Evolutionary conservation across 2,888 invertebrate species (phyloP), one percentile per base, ranked within the genome.

Genomic region (Tetragonula carbonaria): DNA sequence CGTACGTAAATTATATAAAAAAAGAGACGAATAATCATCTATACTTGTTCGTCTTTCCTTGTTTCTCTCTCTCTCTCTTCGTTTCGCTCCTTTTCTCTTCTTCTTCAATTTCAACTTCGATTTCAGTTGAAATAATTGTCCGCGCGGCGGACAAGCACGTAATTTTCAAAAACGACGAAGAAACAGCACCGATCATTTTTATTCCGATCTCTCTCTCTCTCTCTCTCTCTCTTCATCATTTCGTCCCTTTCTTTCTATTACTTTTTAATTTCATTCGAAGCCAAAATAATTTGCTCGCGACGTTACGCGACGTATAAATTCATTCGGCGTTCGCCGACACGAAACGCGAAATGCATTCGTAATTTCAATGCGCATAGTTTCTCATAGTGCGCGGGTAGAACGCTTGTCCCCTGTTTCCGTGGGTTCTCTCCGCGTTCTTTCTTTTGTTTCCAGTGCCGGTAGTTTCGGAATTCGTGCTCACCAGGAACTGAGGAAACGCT

Each of bases 241-340:
- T 8, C 16, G 16, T 16, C 16, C 0, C 16, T 8, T 21, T 16
- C 14, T 28, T 45, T 63, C 50, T 16, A 21, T 28, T 28, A 28
- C 28, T 28, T 28, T 14, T 33, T 6, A n/a, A 4, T 33, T 23
- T 63, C 50, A 23, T 57, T 78, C 28, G 53, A 50, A 67, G 62
- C 38, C 8, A 11, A n/a, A 28, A 59, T 67, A 81, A 67, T 78
- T 72, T n/a, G 59, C 53, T 72, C 14, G 51, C 62, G 45, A 21
- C 51, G 8, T 28, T 28, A 28, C 28, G 33, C 18, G 45, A 33
- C 33, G 62, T 70, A 65, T 77, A 77, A 33, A 71, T 80, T 80
- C 65, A 70, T 77, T 70, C 70, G 33, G 57, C 53, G 51, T 70
- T 53, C 45, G 14, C n/a, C 50, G 45, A 23, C 72, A 2, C 28